Percentiles rank a stretch among this genome's conserved stretches.
Evolutionary conservation across 1,140 invertebrate genomes (phyloP).

Genomic region (Sitodiplosis mosellana): DNA sequence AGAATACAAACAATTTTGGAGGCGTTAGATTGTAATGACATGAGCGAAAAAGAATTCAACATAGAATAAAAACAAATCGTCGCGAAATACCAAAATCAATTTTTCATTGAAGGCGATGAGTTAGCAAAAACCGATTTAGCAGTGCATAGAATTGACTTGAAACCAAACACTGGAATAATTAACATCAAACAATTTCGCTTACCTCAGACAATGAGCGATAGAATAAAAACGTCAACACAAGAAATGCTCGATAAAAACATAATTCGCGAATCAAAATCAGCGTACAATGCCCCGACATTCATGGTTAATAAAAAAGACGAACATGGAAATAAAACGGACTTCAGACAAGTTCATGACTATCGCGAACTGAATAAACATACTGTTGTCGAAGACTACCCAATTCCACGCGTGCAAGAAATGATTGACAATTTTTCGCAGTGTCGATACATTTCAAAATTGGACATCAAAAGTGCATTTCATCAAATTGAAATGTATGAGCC

Average conservation of each 20-base stretch:
- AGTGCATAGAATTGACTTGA: not conserved
- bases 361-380: slow-evolving; percentile 16
- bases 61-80: too few species aligned
- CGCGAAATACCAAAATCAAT: too few species aligned
- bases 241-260: slow-evolving; percentile 9
- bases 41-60: too few species aligned
- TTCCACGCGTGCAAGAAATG: slow-evolving; percentile 28
- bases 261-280: slow-evolving; percentile 7
- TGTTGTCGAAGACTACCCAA: slow-evolving; percentile 25
- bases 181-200: too few species aligned
- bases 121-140: not conserved
- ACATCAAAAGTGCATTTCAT: slow-evolving; percentile 28
- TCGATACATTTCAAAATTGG: slow-evolving; percentile 25
- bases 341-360: slow-evolving; percentile 15
- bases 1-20: too few species aligned
- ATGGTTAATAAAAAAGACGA: slow-evolving; percentile 6
- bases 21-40: too few species aligned
- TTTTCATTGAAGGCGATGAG: too few species aligned
- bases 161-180: not conserved
- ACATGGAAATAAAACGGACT: slow-evolving; percentile 12
- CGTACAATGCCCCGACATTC: slow-evolving; percentile 4
- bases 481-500: slow-evolving; percentile 26
- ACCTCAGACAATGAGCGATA: too few species aligned
- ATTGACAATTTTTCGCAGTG: slow-evolving; percentile 25
- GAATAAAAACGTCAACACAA: too few species aligned